Base-by-base conservation (phyloP, 2,888 invertebrate genomes). In the Cephus rjabovi region DNA sequence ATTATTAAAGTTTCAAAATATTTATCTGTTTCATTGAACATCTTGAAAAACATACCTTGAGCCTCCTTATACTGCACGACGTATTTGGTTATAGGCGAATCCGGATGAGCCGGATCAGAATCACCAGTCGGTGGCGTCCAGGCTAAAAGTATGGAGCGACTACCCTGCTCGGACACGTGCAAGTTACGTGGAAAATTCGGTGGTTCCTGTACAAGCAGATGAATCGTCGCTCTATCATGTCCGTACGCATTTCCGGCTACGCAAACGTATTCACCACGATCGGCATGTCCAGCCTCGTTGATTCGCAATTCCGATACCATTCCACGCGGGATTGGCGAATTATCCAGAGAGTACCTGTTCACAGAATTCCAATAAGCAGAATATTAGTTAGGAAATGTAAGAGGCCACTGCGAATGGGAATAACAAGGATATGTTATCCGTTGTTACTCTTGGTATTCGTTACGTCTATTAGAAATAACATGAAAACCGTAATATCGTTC, bases 221-320 rank as follows among this genome's bases (percentile, higher is more conserved):
- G 91, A 81, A 93, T 89, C 91, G 90, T 80, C 91, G 91, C 90
- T 89, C 93, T 92, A 84, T 94, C 95, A 78, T 93, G 93, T 0
- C 95, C 95, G 87, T 94, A 95, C 0, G 93, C 92, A 89, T 95
- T 95, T 79, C 92, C 93, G 4, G 94, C 95, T 37, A 93, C 92
- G 86, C 95, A 95, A 1, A 93, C 93, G 87, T 94, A 95, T 86
- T 95, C 94, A 4, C 93, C 93, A 12, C 94, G 92, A 84, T 93
- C 93, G 31, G 92, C 90, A 33, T 93, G 88, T 30, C 92, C 91
- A 11, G 94, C 93, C 74, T 94, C 93, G 12, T 92, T 88, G 76
- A 95, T 93, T 3, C 93, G 92, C 81, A 95, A 87, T 84, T 94
- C 93, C 0, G 94, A 95, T 23, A 93, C 90, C n/a, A 92, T 85